Conservation (phyloP, 2,797 vertebrate genomes). For the Eulemur albifrons region DNA sequence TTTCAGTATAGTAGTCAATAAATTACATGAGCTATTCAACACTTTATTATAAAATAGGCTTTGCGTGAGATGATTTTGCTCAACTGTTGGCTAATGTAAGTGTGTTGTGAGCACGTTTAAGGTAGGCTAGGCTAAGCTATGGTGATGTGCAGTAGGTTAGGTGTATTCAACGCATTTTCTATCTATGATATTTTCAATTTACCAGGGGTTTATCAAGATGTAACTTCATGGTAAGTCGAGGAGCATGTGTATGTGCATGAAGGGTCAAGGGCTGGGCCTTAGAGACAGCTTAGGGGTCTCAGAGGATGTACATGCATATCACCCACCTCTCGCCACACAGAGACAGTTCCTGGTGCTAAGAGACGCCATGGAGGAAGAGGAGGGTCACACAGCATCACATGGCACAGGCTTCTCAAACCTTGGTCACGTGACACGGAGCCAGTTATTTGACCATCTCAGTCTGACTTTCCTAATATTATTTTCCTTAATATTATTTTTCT, state of each 20-base stretch:
- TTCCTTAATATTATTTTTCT: background rate
- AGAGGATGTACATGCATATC: background rate
- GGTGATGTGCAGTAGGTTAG: background rate
- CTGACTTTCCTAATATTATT: background rate
- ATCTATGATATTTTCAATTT: background rate
- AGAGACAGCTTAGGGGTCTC: background rate
- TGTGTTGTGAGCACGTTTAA: background rate
- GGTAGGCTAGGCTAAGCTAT: background rate
- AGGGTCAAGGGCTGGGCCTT: background rate
- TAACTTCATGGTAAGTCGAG: background rate
- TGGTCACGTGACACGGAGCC: background rate
- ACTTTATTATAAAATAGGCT: background rate
- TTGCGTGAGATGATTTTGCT: background rate
- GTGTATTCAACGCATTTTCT: background rate
- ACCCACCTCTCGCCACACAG: background rate
- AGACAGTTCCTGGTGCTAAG: background rate
- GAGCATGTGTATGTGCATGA: background rate
- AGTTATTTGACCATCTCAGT: background rate
- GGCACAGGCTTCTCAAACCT: background rate
- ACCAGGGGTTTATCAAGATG: background rate
- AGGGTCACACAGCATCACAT: rapidly evolving
- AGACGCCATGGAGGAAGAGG: background rate
- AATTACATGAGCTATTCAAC: background rate
- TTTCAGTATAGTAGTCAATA: background rate
- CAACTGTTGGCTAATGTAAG: background rate